A percentile compares a stretch with the other conserved stretches of the same genome.
Conservation (phyloP, 2,888 invertebrate genomes). For the Orthosia gracilis region DNA sequence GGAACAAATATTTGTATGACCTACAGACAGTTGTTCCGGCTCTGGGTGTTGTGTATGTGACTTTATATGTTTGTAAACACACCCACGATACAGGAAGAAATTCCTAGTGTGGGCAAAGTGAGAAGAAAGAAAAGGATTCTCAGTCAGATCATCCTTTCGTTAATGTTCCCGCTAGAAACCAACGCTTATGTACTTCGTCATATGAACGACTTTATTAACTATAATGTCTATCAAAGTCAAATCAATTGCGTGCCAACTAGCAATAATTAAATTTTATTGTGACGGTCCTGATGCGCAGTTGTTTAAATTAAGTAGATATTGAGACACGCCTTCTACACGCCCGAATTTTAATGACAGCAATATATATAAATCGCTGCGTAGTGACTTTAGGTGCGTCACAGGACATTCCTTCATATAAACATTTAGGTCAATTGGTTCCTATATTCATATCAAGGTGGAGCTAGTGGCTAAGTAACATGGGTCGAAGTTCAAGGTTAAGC, state of each 20-base stretch:
- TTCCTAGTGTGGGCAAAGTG: no score
- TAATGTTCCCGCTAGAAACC: neutral
- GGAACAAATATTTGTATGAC: no score
- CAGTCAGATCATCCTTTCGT: neutral
- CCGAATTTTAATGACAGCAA: slow-evolving; percentile 9
- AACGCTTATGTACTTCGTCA: no score
- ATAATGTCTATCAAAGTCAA: slow-evolving; percentile 38
- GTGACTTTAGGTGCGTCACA: slow-evolving; percentile 16
- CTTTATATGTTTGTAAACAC: no score
- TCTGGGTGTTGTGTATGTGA: no score
- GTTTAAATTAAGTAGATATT: slow-evolving; percentile 13
- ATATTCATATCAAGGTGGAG: neutral
- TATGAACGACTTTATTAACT: slow-evolving; percentile 9
- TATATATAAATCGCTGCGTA: slow-evolving; percentile 8
- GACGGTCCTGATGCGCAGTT: slow-evolving; percentile 22
- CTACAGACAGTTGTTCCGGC: no score
- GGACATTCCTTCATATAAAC: neutral
- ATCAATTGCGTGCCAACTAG: slow-evolving; percentile 31
- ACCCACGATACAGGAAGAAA: no score
- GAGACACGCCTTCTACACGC: slow-evolving; percentile 12
- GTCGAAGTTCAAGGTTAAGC: no score
- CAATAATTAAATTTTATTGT: slow-evolving; percentile 5
- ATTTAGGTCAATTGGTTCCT: neutral
- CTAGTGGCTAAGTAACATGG: no score
- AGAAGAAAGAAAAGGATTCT: no score